phyloP scores from a whole-genome alignment of 92 coral and sea anemone species.

The Epizoanthus fatuus region DNA sequence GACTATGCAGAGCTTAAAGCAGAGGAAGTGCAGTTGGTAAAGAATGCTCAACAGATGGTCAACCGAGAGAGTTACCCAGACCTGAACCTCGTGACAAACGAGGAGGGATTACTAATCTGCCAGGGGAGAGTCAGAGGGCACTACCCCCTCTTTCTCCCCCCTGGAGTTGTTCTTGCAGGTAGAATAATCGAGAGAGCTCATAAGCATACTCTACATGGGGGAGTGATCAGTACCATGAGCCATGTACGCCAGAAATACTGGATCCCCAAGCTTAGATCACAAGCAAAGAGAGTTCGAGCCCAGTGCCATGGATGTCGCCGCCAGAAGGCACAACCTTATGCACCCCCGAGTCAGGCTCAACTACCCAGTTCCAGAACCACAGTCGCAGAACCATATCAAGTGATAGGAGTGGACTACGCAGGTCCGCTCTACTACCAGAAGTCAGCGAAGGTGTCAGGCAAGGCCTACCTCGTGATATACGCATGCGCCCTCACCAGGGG shows the following conservation, averaged over 20 bases:
- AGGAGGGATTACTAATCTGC: neutral
- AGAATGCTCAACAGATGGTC: neutral
- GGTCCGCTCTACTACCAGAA: neutral
- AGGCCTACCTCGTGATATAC: constrained; percentile 9
- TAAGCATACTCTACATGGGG: constrained; percentile 25
- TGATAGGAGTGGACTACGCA: constrained; percentile 7
- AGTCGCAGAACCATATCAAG: neutral
- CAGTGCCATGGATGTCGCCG: neutral
- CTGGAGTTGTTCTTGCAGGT: neutral
- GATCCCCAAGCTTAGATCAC: constrained; percentile 7
- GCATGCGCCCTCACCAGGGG: constrained; percentile 5
- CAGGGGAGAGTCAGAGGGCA: neutral
- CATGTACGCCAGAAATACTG: constrained; percentile 22
- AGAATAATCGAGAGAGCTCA: neutral
- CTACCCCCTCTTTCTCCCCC: constrained; percentile 12
- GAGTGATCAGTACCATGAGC: constrained; percentile 24
- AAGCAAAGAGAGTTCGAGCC: neutral
- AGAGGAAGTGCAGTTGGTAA: neutral
- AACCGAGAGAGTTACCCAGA: neutral
- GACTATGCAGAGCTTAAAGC: neutral
- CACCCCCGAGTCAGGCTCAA: neutral
- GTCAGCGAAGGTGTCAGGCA: neutral
- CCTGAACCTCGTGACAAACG: neutral
- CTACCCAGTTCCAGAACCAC: neutral
- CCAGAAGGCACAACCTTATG: neutral